Base-by-base conservation (phyloP, 1,140 invertebrate genomes). In the Samia ricini region DNA sequence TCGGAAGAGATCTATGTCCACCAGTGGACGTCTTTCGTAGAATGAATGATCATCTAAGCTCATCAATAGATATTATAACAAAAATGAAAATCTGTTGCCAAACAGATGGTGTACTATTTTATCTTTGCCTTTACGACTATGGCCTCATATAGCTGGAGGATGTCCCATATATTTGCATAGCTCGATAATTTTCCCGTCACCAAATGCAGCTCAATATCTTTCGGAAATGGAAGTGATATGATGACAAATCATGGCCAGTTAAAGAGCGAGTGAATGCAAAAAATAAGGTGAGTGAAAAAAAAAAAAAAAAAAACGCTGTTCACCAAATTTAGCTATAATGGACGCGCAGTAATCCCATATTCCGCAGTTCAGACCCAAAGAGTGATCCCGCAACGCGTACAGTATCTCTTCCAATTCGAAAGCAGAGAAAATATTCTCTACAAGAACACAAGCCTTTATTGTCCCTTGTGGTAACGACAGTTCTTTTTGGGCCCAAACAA, bases 291-390 rank as follows among this genome's bases (percentile, higher is more conserved):
- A n/a, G n/a, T n/a, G 33, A 10, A 50, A 36, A 21, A 67, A 51
- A 54, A 61, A 50, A 42, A 56, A 58, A 18, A 60, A 64, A 67
- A 58, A 52, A 48, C 18, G 57, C 52, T 48, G 73, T 68, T 86
- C 86, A 92, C 93, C 93, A 89, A 94, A 94, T 85, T 94, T 94
- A 23, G 92, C 91, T 66, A 95, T 94, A 61, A 95, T 94, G 6
- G 94, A 95, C 5, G 94, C 94, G 63, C 93, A 92, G 75, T 95
- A 95, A 81, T 95, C 94, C 94, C 94, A 95, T 66, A 95, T 94
- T 4, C 95, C 94, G 89, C 94, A 95, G 73, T 95, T 95, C 0
- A 95, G 85, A 19, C 95, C 95, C 23, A 94, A 80, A 18, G 94
- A 94, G 86, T 95, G 93, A 36, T 95, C 92, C 66, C 84, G 91